Percentiles rank a stretch among this genome's conserved stretches.
phyloP scores from a whole-genome alignment of 2,888 invertebrate genomes.

The Bombylius major region DNA sequence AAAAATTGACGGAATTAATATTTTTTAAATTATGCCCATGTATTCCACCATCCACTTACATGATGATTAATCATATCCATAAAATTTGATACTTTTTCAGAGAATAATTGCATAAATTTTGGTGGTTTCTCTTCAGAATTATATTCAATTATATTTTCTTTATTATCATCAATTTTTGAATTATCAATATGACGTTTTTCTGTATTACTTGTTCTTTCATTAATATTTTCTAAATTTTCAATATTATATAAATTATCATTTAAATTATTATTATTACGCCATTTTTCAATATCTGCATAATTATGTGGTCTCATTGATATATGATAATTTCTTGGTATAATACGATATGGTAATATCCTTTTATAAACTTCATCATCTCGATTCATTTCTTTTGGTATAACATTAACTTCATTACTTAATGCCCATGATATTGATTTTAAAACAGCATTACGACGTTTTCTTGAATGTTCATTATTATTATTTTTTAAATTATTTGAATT shows the following conservation, averaged over 20 bases:
- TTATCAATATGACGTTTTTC: neutral
- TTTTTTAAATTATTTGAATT: neutral
- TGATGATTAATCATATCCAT: constrained; percentile 26
- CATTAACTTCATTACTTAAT: neutral
- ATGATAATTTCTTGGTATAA: neutral
- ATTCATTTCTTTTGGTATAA: neutral
- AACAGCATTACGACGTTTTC: neutral
- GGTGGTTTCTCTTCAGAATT: constrained; percentile 2
- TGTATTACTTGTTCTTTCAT: neutral
- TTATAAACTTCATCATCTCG: neutral
- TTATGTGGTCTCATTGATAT: neutral
- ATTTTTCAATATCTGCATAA: neutral
- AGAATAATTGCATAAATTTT: constrained; percentile 22
- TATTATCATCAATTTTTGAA: neutral
- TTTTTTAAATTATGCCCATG: constrained; percentile 6
- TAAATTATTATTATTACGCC: too few relatives aligned
- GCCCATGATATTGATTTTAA: constrained; percentile 3
- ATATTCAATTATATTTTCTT: neutral
- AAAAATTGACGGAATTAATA: too few relatives aligned
- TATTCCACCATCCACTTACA: constrained; percentile 29
- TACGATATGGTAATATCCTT: neutral
- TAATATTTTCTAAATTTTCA: neutral
- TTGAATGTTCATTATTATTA: neutral
- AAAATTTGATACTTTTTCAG: constrained; percentile 23
- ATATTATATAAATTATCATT: neutral